Evolutionary conservation across 2,113 vertebrate genomes (phyloP).

Genomic region (Trogon melanurus): DNA sequence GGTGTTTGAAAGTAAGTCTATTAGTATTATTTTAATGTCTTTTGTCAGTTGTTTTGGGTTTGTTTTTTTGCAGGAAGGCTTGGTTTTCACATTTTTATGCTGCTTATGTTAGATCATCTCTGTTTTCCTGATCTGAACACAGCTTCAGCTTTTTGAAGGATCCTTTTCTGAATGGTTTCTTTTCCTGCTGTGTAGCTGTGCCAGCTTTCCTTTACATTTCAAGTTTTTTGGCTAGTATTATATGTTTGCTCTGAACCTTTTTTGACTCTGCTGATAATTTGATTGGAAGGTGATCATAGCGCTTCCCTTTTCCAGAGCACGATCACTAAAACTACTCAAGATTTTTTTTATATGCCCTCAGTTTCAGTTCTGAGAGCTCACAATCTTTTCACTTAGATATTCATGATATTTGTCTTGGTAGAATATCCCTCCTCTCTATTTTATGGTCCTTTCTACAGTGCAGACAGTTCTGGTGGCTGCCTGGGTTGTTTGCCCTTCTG

Average conservation of each 20-base stretch:
- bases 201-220: background rate
- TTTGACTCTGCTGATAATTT: background rate
- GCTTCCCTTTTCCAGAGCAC: background rate
- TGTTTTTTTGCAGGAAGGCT: background rate
- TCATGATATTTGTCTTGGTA: background rate
- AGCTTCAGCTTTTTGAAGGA: background rate
- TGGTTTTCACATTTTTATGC: background rate
- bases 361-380: background rate
- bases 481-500: background rate
- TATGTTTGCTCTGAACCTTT: background rate
- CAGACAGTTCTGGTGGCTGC: background rate
- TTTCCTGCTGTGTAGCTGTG: background rate
- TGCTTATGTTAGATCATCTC: background rate
- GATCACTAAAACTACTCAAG: background rate
- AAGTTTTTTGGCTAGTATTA: background rate
- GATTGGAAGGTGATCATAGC: background rate
- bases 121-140: background rate
- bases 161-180: background rate
- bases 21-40: background rate
- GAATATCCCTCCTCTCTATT: background rate
- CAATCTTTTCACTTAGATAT: background rate
- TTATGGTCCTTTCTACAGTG: background rate
- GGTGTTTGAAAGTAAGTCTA: background rate
- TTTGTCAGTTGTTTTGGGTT: background rate
- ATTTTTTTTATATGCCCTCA: background rate